Evolutionary conservation across 2,888 invertebrate species (phyloP).

Genomic region (Salticus scenicus): DNA sequence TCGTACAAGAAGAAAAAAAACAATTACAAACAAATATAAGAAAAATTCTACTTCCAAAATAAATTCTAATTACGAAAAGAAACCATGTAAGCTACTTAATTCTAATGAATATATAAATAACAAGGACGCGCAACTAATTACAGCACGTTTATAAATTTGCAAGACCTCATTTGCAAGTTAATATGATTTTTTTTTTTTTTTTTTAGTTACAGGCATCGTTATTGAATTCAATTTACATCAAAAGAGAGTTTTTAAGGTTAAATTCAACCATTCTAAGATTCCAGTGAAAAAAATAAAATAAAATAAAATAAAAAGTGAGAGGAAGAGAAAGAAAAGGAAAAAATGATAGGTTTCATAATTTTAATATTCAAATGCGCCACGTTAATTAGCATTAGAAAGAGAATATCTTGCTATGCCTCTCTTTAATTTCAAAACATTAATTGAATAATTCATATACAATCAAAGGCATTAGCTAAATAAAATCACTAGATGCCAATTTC

Average conservation of each 20-base stretch:
- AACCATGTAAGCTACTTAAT: background rate
- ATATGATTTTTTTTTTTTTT: background rate
- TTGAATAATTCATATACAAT: background rate
- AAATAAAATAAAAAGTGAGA: background rate
- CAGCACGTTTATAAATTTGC: background rate
- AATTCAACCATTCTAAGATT: background rate
- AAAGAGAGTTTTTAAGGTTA: background rate
- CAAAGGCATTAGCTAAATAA: background rate
- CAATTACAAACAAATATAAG: too few species aligned
- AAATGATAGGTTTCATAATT: background rate
- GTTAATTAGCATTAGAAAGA: background rate
- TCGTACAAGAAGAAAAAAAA: too few species aligned
- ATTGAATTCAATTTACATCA: background rate
- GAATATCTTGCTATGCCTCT: background rate
- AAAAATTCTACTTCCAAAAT: background rate
- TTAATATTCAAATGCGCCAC: background rate
- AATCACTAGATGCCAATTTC: too few species aligned
- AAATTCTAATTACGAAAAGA: background rate
- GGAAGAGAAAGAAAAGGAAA: too few species aligned
- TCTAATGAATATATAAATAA: background rate
- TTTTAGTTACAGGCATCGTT: background rate
- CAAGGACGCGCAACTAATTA: background rate
- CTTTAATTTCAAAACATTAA: background rate
- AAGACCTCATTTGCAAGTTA: background rate
- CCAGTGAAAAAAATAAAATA: background rate